Conservation (phyloP, 2,797 vertebrate genomes). For the Muraenolepis orangiensis region DNA sequence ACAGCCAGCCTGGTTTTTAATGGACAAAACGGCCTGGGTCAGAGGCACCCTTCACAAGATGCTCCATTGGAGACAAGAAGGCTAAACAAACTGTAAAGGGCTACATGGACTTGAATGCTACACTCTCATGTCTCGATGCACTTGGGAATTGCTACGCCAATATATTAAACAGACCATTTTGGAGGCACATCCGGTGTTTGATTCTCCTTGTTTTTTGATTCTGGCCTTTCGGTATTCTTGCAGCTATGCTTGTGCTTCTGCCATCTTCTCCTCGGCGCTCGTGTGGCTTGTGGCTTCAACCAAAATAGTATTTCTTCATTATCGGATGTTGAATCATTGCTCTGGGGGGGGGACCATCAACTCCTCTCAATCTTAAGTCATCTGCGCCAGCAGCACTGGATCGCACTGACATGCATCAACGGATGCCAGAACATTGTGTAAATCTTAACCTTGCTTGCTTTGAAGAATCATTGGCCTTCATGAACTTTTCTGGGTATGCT, state of each 20-base stretch:
- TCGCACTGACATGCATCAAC: conserved; percentile 53
- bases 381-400: conserved; percentile 49
- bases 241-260: conserved; percentile 35
- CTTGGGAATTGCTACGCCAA: conserved; percentile 11
- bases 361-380: conserved; percentile 59
- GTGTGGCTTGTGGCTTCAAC: conserved; percentile 51
- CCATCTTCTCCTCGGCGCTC: conserved; percentile 45
- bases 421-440: conserved; percentile 50
- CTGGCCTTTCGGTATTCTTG: conserved; percentile 32
- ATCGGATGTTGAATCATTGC: conserved; percentile 61
- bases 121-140: too few relatives aligned
- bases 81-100: conserved; percentile 32
- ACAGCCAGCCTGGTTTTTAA: conserved; percentile 53
- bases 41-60: conserved; percentile 56
- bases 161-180: conserved; percentile 64
- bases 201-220: conserved; percentile 3
- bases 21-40: conserved; percentile 55
- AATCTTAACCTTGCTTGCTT: conserved; percentile 56
- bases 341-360: conserved; percentile 56
- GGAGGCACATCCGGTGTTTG: conserved; percentile 11
- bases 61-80: conserved; percentile 9
- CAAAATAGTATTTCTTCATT: conserved; percentile 57
- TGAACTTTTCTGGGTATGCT: conserved; percentile 70
- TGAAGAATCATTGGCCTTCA: conserved; percentile 73
- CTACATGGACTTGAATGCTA: conserved; percentile 30